Evolutionary conservation across 2,888 invertebrate genomes (phyloP).

Genomic region (Hirtodrosophila duncani): DNA sequence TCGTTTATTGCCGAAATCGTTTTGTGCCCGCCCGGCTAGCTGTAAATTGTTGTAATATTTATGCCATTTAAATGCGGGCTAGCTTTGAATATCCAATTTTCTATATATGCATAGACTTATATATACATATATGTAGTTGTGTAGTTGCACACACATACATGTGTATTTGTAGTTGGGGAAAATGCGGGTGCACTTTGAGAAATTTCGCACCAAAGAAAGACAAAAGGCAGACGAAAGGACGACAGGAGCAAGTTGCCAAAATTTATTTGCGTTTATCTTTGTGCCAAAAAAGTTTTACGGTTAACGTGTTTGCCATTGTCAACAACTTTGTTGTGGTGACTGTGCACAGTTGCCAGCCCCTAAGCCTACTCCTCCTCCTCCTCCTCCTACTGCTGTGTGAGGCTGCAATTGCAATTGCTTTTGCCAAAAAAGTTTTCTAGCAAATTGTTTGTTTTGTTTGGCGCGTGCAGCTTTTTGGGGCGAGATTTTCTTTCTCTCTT

Average conservation of each 20-base stretch:
- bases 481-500: constrained; percentile 21
- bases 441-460: constrained; percentile 64
- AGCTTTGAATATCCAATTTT: constrained; percentile 10
- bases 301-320: constrained; percentile 69
- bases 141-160: too few species aligned
- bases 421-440: constrained; percentile 61
- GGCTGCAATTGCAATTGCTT: constrained; percentile 61
- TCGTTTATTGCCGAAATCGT: constrained; percentile 41
- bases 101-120: background rate
- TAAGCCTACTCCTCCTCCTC: background rate
- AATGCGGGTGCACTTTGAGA: constrained; percentile 45
- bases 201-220: constrained; percentile 16
- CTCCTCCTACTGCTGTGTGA: constrained; percentile 12
- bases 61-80: constrained; percentile 55
- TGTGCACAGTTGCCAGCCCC: constrained; percentile 28
- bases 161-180: too few species aligned
- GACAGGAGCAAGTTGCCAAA: constrained; percentile 54
- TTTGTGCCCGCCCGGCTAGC: constrained; percentile 2
- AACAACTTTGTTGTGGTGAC: constrained; percentile 68
- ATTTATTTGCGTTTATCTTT: constrained; percentile 69
- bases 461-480: constrained; percentile 48
- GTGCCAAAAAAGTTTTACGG: constrained; percentile 63
- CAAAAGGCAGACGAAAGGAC: constrained; percentile 7
- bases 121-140: too few species aligned
- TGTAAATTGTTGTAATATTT: constrained; percentile 41